Evolutionary conservation across 1,140 invertebrate genomes (phyloP).

Genomic region (Nixonia krombeini): DNA sequence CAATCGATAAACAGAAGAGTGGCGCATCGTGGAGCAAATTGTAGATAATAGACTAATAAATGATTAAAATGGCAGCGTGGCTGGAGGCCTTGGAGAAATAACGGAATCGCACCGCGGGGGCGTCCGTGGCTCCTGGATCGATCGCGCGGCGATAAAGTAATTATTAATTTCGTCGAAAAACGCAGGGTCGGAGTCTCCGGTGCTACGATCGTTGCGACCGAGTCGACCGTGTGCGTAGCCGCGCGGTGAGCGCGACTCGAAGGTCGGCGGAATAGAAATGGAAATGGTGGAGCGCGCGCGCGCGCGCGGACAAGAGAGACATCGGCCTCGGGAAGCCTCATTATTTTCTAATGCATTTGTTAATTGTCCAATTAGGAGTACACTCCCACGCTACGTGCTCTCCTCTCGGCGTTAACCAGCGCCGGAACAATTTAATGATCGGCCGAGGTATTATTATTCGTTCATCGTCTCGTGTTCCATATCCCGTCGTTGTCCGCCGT

Average conservation of each 20-base stretch:
- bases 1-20: constrained; percentile 15
- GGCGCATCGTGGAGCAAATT: not conserved
- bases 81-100: constrained; percentile 1
- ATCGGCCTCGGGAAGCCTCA: constrained; percentile 52
- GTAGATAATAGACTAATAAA: constrained; percentile 12
- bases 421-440: constrained; percentile 72
- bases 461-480: constrained; percentile 42
- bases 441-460: constrained; percentile 55
- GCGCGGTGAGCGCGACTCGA: too few relatives aligned
- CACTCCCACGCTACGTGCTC: constrained; percentile 50
- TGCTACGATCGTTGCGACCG: too few relatives aligned
- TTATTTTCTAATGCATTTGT: constrained; percentile 70
- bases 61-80: constrained; percentile 16
- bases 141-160: too few relatives aligned
- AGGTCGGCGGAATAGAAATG: not conserved
- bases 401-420: constrained; percentile 63
- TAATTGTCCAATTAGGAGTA: constrained; percentile 66
- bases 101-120: too few relatives aligned
- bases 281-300: constrained; percentile 16
- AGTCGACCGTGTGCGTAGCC: too few relatives aligned
- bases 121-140: too few relatives aligned
- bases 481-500: constrained; percentile 20
- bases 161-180: too few relatives aligned
- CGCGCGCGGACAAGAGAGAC: constrained; percentile 20
- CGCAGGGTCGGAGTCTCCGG: too few relatives aligned